Base-by-base conservation (phyloP, 2,797 vertebrate species). In the Gallinago nigripennis region DNA sequence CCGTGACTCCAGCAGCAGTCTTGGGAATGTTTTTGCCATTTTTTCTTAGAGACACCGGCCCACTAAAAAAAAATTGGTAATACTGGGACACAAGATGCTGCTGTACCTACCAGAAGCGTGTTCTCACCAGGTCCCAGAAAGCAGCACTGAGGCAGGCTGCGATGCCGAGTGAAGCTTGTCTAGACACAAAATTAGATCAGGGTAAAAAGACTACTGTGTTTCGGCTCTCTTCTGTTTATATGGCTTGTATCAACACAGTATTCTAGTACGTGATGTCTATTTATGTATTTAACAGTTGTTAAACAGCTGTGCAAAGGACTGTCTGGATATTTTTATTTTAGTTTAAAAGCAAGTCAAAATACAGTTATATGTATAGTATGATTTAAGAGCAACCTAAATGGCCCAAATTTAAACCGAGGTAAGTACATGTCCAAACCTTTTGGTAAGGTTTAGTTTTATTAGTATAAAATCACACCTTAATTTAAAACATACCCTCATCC, bases 161-260 rank as follows among this genome's bases (percentile, higher is more conserved):
- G 37, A 43, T 80, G 72, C 35, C 28, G 50, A 75, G 69, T 90
- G 89, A 83, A 83, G 9, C 19, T 93, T 88, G 85, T 93, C 89
- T 92, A 96, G 92, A 92, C 82, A 82, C 33, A 89, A 75, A 96
- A 92, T 91, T 78, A 96, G 45, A 87, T 78, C 3, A 20, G 8
- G 39, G 56, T 89, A n/a, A 92, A 92, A 88, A 80, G 75, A 57
- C 86, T 85, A 68, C 92, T 43, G 75, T 77, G 93, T 86, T 95
- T 93, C 94, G 90, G 45, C 33, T 95, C 81, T 92, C 66, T 90
- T 94, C 70, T 93, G 92, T 94, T 96, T 96, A 88, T 93, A 82
- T 28, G 78, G 78, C 27, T 94, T 84, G 7, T 91, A 93, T 96
- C 92, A 95, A 95, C 95, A 92, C 53, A 81, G 48, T 93, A 93